Evolutionary conservation across 2,888 invertebrate genomes (phyloP), one percentile per base, ranked within the genome.

Genomic region (Sthenelais limicola): DNA sequence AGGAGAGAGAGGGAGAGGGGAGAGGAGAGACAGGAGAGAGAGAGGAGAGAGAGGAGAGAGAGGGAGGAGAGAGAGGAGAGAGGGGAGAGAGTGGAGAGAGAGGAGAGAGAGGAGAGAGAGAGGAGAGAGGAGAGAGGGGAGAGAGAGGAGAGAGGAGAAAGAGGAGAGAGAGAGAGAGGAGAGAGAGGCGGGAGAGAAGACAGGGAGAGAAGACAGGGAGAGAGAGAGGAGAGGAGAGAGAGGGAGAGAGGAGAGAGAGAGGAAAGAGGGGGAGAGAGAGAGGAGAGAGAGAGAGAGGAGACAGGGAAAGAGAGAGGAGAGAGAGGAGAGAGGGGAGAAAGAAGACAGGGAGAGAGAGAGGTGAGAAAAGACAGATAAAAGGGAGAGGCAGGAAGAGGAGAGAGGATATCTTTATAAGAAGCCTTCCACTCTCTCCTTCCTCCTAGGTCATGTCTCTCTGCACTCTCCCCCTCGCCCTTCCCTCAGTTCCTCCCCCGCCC

Each of bases 1-100:
- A 15, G 12, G 52, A 52, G 52, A 52, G 52, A n/a, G n/a, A 24
- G 52, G 12, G 52, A 52, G 52, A 52, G 52, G 15, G n/a, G 21
- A 30, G 2, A 30, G 30, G 52, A 52, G 21, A n/a, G 52, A n/a
- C 12, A 52, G n/a, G 30, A n/a, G n/a, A n/a, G n/a, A n/a, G n/a
- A n/a, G n/a, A n/a, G n/a, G n/a, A n/a, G n/a, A n/a, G n/a, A n/a
- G n/a, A n/a, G n/a, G n/a, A n/a, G n/a, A n/a, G n/a, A n/a, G n/a
- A n/a, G n/a, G n/a, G n/a, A n/a, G n/a, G n/a, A n/a, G n/a, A n/a
- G n/a, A n/a, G n/a, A n/a, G 48, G 48, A 24, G 48, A 24, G 52
- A 15, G 52, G 52, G 7, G 5, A 51, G n/a, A 51, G 21, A 51
- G 51, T n/a, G 51, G 51, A 51, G 51, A 5, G 7, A 51, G 21